Percentiles rank a stretch among this genome's conserved stretches.
Conservation (phyloP, 30 jellyfish, hydroid and myxozoan species). For the Aurelia coerulea region DNA sequence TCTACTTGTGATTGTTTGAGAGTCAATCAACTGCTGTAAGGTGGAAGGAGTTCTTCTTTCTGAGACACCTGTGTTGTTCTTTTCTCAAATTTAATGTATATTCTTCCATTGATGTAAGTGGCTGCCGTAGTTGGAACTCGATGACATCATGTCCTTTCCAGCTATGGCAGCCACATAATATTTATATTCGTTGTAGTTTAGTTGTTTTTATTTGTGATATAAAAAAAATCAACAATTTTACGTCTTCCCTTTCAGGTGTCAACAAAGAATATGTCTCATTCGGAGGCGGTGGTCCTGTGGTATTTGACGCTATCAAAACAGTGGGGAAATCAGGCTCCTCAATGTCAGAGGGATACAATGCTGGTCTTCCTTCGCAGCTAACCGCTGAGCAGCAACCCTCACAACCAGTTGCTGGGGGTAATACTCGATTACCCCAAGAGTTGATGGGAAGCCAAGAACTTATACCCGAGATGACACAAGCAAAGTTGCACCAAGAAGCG, state of each 20-base stretch:
- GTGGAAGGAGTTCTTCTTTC: too few species aligned
- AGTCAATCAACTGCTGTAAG: too few species aligned
- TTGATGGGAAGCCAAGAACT: conserved; percentile 56
- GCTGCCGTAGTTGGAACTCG: too few species aligned
- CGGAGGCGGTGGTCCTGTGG: conserved; percentile 82
- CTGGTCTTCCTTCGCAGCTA: conserved; percentile 54
- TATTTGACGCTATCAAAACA: conserved; percentile 49
- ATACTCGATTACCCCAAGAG: conserved; percentile 20
- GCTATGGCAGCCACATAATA: too few species aligned
- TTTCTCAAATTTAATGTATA: too few species aligned
- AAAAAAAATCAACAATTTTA: too few species aligned
- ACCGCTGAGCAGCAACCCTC: conserved; percentile 24
- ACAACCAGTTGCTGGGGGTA: not conserved
- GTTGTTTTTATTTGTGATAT: too few species aligned
- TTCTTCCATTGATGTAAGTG: too few species aligned
- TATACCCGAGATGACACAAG: conserved; percentile 19
- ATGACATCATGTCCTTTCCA: too few species aligned
- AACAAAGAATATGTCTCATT: conserved; percentile 73
- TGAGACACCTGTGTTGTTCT: too few species aligned
- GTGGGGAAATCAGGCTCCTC: conserved; percentile 24
- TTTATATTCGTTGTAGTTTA: too few species aligned
- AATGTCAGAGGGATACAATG: conserved; percentile 81
- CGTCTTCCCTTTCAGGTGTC: conserved; percentile 42
- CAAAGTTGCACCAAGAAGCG: conserved; percentile 15
- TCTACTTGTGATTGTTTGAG: too few species aligned